Base-by-base conservation (phyloP, 2,113 vertebrate species). In the Cochlearius cochlearius region DNA sequence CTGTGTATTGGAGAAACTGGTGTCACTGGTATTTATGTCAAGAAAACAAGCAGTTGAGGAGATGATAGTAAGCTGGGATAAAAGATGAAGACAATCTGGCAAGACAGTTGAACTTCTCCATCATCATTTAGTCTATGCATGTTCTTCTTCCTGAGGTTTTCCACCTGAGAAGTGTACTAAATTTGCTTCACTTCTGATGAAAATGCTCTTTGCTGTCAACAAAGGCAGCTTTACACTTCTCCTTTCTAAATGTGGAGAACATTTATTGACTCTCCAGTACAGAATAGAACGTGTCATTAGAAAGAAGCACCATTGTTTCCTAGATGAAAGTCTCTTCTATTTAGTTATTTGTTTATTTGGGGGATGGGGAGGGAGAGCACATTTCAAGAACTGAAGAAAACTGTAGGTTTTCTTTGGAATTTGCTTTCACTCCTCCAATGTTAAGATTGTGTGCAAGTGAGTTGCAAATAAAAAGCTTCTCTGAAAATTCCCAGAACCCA, bases 161-260 rank as follows among this genome's bases (percentile, higher is more conserved):
- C 58, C 91, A 34, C 21, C 63, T 85, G 69, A 86, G 47, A 50
- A 55, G 10, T 62, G 47, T 17, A 39, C 32, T 95, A 85, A 64
- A 94, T 88, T 81, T 96, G 55, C 74, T 96, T 78, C 83, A 45
- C 82, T 97, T 96, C 62, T 73, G 93, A 90, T 81, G 72, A 96
- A 96, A 98, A 96, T 73, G 12, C 8, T 87, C 90, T 86, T 94
- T 97, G 32, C 39, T 97, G 58, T 95, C 87, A 96, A 66, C 64
- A 94, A 95, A 92, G 27, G 30, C 36, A 49, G 49, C 88, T 91
- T 87, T 77, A 90, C 56, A 79, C 50, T 66, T 88, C 50, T 23
- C 49, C 17, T 85, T 86, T 84, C n/a, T 29, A 79, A 73, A 43
- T 63, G 23, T 41, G 9, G 25, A 85, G 53, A 80, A 74, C 52